A percentile compares a stretch with the other conserved stretches of the same genome.
Evolutionary conservation across 2,888 invertebrate genomes (phyloP).

Genomic region (Dromius quadrimaculatus): DNA sequence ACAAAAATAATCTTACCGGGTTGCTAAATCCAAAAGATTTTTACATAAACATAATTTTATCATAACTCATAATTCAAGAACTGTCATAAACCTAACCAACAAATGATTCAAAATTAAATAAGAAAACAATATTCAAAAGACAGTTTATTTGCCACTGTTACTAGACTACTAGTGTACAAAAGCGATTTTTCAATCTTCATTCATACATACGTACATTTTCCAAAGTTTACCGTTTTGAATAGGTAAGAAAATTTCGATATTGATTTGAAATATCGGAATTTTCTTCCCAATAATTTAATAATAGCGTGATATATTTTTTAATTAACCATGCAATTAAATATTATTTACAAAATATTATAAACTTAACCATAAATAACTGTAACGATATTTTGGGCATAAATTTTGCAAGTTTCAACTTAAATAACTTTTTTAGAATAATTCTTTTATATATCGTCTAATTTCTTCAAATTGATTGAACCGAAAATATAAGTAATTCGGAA

Average conservation of each 20-base stretch:
- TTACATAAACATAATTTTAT: not conserved
- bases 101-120: not conserved
- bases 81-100: not conserved
- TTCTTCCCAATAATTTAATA: conserved; percentile 10
- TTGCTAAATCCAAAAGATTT: not conserved
- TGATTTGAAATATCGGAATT: conserved; percentile 25
- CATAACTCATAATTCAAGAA: not conserved
- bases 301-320: conserved; percentile 15
- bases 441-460: too few relatives aligned
- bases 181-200: conserved; percentile 26
- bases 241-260: conserved; percentile 42
- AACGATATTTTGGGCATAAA: conserved; percentile 22
- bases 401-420: conserved; percentile 16
- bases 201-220: conserved; percentile 24
- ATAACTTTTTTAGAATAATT: too few relatives aligned
- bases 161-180: conserved; percentile 44
- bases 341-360: conserved; percentile 43
- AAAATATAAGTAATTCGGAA: too few relatives aligned
- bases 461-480: too few relatives aligned
- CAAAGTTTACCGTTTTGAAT: conserved; percentile 17
- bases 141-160: conserved; percentile 34
- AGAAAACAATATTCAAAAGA: conserved; percentile 15
- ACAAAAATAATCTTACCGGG: not conserved
- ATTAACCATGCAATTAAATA: conserved; percentile 37
- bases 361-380: conserved; percentile 36